phyloP scores from a whole-genome alignment of 2,797 vertebrate genomes.

The Poeciliopsis gracilis region DNA sequence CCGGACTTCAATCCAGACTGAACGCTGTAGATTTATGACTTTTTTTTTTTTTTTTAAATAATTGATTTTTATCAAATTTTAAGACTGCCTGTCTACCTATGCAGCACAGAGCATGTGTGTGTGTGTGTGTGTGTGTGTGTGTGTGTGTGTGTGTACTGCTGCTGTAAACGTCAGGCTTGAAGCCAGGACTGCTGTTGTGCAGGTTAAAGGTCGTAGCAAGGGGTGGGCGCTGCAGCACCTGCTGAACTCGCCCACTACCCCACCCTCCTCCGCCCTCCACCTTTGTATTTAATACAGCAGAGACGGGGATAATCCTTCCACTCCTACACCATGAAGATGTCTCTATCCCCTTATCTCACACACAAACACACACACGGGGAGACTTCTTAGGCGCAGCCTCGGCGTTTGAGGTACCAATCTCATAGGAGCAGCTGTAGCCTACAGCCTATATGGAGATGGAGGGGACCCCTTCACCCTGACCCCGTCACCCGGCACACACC shows the following conservation, averaged over 20 bases:
- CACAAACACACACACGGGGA: slow-evolving; percentile 52
- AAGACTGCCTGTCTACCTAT: not conserved
- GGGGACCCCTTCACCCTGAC: slow-evolving; percentile 78
- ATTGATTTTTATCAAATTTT: not conserved
- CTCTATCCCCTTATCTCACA: slow-evolving; percentile 76
- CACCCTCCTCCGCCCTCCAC: not conserved
- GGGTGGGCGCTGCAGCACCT: slow-evolving; percentile 54
- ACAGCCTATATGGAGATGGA: slow-evolving; percentile 81
- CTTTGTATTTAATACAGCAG: slow-evolving; percentile 75
- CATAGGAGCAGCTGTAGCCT: slow-evolving; percentile 81
- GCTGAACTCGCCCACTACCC: slow-evolving; percentile 52
- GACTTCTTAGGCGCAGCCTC: slow-evolving; percentile 70
- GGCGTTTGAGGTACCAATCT: slow-evolving; percentile 80
- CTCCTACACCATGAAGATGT: slow-evolving; percentile 73
- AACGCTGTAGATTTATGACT: not conserved
- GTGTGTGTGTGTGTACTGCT: too few relatives aligned
- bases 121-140: too few relatives aligned
- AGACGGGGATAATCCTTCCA: slow-evolving; percentile 75
- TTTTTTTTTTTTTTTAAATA: not conserved
- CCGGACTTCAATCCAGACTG: not conserved
- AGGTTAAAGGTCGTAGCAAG: slow-evolving; percentile 56
- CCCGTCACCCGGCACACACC: slow-evolving; percentile 71
- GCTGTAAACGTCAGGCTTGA: slow-evolving; percentile 13
- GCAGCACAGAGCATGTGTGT: not conserved
- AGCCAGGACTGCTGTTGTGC: slow-evolving; percentile 30